A percentile compares a stretch with the other conserved stretches of the same genome.
phyloP scores from a whole-genome alignment of 1,140 invertebrate species.

The Andricus grossulariae region DNA sequence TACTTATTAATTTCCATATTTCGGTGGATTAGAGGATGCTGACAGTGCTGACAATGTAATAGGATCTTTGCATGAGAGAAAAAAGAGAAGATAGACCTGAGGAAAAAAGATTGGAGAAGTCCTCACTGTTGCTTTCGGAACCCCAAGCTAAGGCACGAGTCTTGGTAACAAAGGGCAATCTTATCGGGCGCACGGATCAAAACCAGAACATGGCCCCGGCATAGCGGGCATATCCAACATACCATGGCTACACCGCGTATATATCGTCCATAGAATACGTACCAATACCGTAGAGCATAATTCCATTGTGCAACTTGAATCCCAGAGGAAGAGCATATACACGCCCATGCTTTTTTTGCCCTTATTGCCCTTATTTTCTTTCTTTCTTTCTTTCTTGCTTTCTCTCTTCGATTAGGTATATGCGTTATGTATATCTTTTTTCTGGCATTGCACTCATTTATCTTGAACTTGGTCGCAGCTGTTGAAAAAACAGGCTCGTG shows the following conservation, averaged over 20 bases:
- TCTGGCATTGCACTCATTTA: slow-evolving; percentile 38
- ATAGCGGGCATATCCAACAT: slow-evolving; percentile 73
- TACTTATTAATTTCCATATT: too few species aligned
- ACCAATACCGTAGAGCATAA: slow-evolving; percentile 57
- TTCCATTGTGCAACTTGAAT: slow-evolving; percentile 57
- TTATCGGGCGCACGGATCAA: slow-evolving; percentile 70
- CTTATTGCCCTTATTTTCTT: slow-evolving; percentile 28
- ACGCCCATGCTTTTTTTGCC: slow-evolving; percentile 47
- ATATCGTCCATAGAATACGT: slow-evolving; percentile 57
- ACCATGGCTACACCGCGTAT: slow-evolving; percentile 58
- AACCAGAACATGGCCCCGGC: slow-evolving; percentile 69
- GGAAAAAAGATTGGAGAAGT: slow-evolving; percentile 47
- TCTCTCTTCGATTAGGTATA: slow-evolving; percentile 42
- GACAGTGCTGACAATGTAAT: not conserved
- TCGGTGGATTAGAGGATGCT: too few species aligned
- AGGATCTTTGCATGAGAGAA: slow-evolving; percentile 43
- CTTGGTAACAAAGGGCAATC: slow-evolving; percentile 69
- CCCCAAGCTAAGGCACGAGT: slow-evolving; percentile 68
- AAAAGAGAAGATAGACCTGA: slow-evolving; percentile 51
- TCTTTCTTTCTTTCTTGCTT: slow-evolving; percentile 21
- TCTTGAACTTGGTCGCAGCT: slow-evolving; percentile 16
- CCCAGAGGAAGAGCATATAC: slow-evolving; percentile 50
- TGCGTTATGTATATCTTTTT: slow-evolving; percentile 36
- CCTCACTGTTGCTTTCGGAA: slow-evolving; percentile 54
- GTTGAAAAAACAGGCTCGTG: slow-evolving; percentile 24